Evolutionary conservation across 2,888 invertebrate genomes (phyloP).

Genomic region (Chloromyia formosa): DNA sequence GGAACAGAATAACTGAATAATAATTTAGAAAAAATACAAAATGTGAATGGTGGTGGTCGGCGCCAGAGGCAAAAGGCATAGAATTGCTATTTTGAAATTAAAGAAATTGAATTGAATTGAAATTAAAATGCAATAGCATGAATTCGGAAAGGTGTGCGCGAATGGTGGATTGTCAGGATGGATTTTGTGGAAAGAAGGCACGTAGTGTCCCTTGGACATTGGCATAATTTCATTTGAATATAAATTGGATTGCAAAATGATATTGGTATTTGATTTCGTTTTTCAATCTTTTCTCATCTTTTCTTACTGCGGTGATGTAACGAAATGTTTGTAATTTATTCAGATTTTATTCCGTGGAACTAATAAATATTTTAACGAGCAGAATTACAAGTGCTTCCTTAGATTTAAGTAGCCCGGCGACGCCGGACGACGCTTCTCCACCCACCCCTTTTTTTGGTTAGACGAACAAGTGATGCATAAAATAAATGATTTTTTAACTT

Average conservation of each 20-base stretch:
- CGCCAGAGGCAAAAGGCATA: conserved; percentile 4
- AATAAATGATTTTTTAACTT: too few species aligned
- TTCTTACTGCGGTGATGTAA: not conserved
- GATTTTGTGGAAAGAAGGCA: not conserved
- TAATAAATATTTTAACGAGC: too few species aligned
- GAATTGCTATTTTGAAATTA: not conserved
- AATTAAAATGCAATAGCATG: conserved; percentile 13
- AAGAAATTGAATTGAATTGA: conserved; percentile 12
- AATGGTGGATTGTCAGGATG: not conserved
- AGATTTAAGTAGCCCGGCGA: too few species aligned
- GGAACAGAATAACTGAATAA: too few species aligned
- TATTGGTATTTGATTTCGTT: conserved; percentile 14
- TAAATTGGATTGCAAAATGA: conserved; percentile 31
- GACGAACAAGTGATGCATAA: too few species aligned
- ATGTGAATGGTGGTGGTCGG: too few species aligned
- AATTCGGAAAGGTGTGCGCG: not conserved
- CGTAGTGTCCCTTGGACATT: not conserved
- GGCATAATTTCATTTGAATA: not conserved
- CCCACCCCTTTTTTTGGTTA: too few species aligned
- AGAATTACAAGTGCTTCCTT: too few species aligned
- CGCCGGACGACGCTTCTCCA: too few species aligned
- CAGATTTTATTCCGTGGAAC: too few species aligned
- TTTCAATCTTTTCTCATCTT: not conserved
- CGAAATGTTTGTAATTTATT: too few species aligned
- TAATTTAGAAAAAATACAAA: too few species aligned